A percentile compares a stretch with the other conserved stretches of the same genome.
These are phyloP conservation scores for Nautilus pompilius DNA, from an alignment of 1,140 invertebrate species.

Conservation along the genomic window DNA sequence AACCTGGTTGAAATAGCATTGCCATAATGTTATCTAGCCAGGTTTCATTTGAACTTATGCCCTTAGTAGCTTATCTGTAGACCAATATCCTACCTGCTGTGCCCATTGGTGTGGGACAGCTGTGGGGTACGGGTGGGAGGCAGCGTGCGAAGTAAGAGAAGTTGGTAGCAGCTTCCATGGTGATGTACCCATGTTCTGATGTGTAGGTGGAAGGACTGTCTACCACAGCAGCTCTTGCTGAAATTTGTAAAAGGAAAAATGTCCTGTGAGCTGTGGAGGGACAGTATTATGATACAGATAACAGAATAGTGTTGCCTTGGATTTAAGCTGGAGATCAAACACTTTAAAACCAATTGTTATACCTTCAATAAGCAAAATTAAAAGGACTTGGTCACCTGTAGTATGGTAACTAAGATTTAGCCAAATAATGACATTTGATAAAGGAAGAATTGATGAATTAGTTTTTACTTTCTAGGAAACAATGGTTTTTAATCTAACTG, in stretches of 20 bases:
- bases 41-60: background rate
- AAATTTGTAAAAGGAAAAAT: slow-evolving; percentile 1
- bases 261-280: background rate
- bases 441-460: background rate
- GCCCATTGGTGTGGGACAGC: slow-evolving; percentile 56
- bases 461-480: background rate
- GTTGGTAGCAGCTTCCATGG: slow-evolving; percentile 51
- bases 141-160: slow-evolving; percentile 45
- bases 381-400: background rate
- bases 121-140: slow-evolving; percentile 51
- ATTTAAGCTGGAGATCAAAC: background rate
- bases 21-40: background rate
- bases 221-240: slow-evolving; percentile 47
- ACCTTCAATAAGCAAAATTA: background rate
- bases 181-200: slow-evolving; percentile 44
- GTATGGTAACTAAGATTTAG: background rate
- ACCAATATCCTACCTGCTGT: slow-evolving; percentile 29
- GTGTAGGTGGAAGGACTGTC: slow-evolving; percentile 49
- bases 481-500: background rate
- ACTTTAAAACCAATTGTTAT: background rate
- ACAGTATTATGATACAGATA: background rate
- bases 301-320: background rate
- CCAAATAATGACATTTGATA: background rate
- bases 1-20: background rate
- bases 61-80: background rate